A percentile compares a stretch with the other conserved stretches of the same genome.
Evolutionary conservation across 2,113 vertebrate genomes (phyloP).

Genomic region (Craseonycteris thonglongyai): DNA sequence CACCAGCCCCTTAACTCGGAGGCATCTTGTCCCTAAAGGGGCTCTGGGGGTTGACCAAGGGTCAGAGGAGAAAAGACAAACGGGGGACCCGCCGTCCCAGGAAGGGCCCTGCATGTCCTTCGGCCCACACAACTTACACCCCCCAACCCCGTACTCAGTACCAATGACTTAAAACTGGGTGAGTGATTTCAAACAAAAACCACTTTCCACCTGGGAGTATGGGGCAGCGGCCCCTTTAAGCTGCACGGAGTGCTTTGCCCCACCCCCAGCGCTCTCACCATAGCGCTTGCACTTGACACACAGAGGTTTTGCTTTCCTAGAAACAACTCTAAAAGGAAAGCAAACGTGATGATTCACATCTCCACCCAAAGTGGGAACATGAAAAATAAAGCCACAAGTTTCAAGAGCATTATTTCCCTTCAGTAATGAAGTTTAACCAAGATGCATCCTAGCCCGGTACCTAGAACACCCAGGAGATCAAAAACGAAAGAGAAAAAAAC

Average conservation of each 20-base stretch:
- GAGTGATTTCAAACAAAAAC: not conserved
- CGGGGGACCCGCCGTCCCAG: not conserved
- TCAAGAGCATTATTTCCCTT: not conserved
- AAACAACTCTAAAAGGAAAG: not conserved
- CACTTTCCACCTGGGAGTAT: not conserved
- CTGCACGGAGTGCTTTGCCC: rapidly evolving
- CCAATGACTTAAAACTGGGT: not conserved
- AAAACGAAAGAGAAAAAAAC: not conserved
- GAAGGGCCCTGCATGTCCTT: not conserved
- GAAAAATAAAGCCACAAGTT: not conserved
- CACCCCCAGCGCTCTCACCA: not conserved
- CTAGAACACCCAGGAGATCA: not conserved
- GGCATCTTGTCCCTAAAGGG: too few relatives aligned
- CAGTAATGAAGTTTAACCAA: not conserved
- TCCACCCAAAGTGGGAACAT: not conserved
- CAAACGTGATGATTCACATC: not conserved
- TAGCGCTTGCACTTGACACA: rapidly evolving
- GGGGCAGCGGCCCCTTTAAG: not conserved
- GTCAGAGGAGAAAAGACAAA: not conserved
- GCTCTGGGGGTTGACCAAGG: too few relatives aligned
- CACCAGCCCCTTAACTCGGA: too few relatives aligned
- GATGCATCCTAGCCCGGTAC: too few relatives aligned
- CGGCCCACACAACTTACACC: not conserved
- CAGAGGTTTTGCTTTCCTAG: not conserved
- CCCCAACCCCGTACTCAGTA: not conserved